Percentiles rank a stretch among this genome's conserved stretches.
Evolutionary conservation across 2,888 invertebrate species (phyloP).

Genomic region (Brenthis daphne): DNA sequence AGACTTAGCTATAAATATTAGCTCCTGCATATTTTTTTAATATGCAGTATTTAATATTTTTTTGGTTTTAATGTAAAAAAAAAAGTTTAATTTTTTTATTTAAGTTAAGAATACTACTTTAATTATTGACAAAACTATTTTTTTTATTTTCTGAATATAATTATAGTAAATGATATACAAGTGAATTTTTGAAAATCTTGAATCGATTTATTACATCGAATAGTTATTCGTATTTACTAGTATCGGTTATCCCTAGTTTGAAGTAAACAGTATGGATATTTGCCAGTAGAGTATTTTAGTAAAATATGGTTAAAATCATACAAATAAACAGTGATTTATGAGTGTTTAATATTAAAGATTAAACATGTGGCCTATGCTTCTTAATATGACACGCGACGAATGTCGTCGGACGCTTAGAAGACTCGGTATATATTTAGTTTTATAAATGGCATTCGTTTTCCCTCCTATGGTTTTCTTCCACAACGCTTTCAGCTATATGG

Average conservation of each 20-base stretch:
- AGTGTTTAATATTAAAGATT: slow-evolving; percentile 58
- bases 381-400: slow-evolving; percentile 94
- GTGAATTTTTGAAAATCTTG: too few relatives aligned
- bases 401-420: slow-evolving; percentile 93
- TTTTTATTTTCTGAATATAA: too few relatives aligned
- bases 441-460: slow-evolving; percentile 78
- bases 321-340: slow-evolving; percentile 60
- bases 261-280: slow-evolving; percentile 83
- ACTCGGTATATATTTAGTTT: slow-evolving; percentile 87
- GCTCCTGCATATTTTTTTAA: too few relatives aligned
- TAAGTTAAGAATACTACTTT: too few relatives aligned
- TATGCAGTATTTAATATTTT: too few relatives aligned
- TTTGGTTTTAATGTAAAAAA: too few relatives aligned
- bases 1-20: too few relatives aligned
- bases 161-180: too few relatives aligned
- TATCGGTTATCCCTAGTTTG: slow-evolving; percentile 55
- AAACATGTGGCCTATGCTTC: slow-evolving; percentile 85
- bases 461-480: slow-evolving; percentile 76
- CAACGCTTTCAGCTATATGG: slow-evolving; percentile 51
- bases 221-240: slow-evolving; percentile 34
- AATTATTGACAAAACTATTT: too few relatives aligned
- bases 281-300: slow-evolving; percentile 75
- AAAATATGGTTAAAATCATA: slow-evolving; percentile 74
- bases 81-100: too few relatives aligned
- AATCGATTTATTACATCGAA: slow-evolving; percentile 30